Evolutionary conservation across 2,888 invertebrate genomes (phyloP).

Genomic region (Meliscaeva auricollis): DNA sequence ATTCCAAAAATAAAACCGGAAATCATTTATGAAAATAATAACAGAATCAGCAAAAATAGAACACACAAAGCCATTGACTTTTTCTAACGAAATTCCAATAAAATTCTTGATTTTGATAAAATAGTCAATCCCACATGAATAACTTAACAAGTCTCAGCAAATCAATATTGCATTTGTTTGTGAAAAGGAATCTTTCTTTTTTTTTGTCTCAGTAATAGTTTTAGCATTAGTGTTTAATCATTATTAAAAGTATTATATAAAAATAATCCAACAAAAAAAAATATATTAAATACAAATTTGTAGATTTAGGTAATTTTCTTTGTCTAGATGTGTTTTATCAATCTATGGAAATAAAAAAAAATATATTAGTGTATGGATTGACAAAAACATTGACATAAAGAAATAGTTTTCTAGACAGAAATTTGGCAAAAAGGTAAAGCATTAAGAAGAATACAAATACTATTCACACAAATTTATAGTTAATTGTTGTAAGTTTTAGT

Average conservation of each 20-base stretch:
- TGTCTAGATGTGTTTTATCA: conserved; percentile 14
- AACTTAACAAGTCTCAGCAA: conserved; percentile 13
- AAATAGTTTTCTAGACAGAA: conserved; percentile 30
- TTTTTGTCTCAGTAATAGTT: background rate
- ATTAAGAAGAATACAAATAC: conserved; percentile 4
- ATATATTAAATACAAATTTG: conserved; percentile 7
- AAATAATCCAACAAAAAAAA: background rate
- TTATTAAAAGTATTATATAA: background rate
- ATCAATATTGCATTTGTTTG: conserved; percentile 14
- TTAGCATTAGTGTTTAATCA: background rate
- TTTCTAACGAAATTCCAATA: background rate
- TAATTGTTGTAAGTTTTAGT: conserved; percentile 60
- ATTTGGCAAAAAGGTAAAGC: background rate
- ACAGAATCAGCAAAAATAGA: background rate
- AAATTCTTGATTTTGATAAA: background rate
- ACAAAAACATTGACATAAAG: background rate
- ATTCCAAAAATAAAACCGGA: conserved; percentile 8
- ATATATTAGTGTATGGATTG: background rate
- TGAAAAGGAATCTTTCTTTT: conserved; percentile 13
- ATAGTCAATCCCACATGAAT: conserved; percentile 9
- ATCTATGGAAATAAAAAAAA: background rate
- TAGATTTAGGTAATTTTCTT: conserved; percentile 7
- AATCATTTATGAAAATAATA: conserved; percentile 9
- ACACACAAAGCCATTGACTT: background rate
- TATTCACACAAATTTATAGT: conserved; percentile 41